Conservation (phyloP, 2,888 invertebrate genomes). For the Ferdinandea cuprea region DNA sequence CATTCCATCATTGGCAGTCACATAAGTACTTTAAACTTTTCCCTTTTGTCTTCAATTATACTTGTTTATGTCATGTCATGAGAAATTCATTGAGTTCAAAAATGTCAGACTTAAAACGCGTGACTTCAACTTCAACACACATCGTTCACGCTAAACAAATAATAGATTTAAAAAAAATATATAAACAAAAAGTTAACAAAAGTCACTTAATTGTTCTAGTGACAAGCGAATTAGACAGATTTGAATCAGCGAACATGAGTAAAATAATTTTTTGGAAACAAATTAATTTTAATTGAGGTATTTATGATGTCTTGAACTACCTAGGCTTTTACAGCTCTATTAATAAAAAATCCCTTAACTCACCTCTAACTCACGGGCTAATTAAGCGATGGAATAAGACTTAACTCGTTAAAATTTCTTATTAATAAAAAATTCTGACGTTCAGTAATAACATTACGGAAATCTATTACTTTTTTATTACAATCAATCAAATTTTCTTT, state of each 20-base stretch:
- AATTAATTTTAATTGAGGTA: not conserved
- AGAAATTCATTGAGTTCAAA: not conserved
- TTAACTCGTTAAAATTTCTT: too few species aligned
- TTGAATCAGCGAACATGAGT: not conserved
- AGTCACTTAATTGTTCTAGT: not conserved
- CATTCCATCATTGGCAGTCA: too few species aligned
- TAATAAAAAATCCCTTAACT: too few species aligned
- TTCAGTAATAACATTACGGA: too few species aligned
- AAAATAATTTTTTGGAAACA: not conserved
- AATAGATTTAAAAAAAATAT: conserved; percentile 1
- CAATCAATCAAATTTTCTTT: too few species aligned
- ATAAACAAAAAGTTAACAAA: not conserved
- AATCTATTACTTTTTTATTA: too few species aligned
- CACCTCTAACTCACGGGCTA: too few species aligned
- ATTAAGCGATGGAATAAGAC: too few species aligned
- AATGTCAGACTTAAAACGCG: not conserved
- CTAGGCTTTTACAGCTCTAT: too few species aligned
- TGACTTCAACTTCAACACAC: too few species aligned
- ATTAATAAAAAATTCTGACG: too few species aligned
- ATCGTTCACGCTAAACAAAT: conserved; percentile 1
- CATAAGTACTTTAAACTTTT: too few species aligned
- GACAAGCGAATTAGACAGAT: not conserved
- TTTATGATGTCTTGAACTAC: not conserved
- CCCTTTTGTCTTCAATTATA: not conserved
- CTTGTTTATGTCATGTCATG: not conserved